Conservation (phyloP, 2,888 invertebrate genomes). For the Acanthosoma haemorrhoidale region DNA sequence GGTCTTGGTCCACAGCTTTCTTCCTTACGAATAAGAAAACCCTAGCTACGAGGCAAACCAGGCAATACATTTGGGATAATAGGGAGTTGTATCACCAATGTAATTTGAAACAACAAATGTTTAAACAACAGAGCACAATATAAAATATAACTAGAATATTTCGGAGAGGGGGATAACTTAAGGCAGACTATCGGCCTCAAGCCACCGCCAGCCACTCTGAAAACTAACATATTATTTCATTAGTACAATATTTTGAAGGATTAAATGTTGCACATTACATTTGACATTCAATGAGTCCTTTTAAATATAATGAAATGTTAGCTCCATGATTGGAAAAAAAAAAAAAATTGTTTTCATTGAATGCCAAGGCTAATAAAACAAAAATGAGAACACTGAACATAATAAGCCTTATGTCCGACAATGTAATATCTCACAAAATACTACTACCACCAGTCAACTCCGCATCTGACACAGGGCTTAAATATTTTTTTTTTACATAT, state of each 20-base stretch:
- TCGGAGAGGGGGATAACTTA: conserved; percentile 24
- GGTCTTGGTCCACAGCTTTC: not conserved
- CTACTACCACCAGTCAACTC: no score
- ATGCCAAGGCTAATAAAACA: not conserved
- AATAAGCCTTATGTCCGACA: no score
- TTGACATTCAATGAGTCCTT: not conserved
- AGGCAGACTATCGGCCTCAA: conserved; percentile 28
- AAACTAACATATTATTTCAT: conserved; percentile 28
- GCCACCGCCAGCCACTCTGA: conserved; percentile 24
- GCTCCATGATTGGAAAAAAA: not conserved
- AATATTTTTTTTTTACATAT: no score
- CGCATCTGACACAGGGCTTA: no score
- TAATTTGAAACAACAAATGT: not conserved
- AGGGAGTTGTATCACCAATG: not conserved
- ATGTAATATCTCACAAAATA: no score
- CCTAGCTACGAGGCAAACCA: not conserved
- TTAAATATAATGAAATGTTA: not conserved
- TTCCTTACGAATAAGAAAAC: not conserved
- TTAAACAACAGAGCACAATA: conserved; percentile 23
- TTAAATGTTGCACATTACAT: not conserved
- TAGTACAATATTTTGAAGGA: conserved; percentile 1
- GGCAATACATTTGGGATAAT: not conserved
- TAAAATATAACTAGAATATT: conserved; percentile 13
- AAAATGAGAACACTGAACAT: no score
- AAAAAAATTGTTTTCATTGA: not conserved